Evolutionary conservation across 53 echinoderm and acorn worm species (phyloP), one percentile per base, ranked within the genome.

Genomic region (Temnopleurus reevesii): DNA sequence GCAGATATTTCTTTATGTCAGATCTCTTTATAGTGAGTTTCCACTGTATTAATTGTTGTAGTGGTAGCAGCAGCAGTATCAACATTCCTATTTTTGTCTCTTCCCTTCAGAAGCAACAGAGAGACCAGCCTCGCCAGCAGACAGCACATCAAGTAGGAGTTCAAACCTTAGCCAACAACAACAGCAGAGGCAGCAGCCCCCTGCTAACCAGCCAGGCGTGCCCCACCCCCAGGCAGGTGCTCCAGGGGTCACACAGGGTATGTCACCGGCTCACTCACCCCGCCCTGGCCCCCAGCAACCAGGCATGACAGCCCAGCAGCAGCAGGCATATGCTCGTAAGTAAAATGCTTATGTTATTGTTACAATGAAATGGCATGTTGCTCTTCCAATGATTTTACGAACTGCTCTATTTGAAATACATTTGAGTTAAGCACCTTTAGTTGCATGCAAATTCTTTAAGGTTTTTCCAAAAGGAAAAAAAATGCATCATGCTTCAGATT

Each of bases 61-160:
- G n/a, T n/a, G n/a, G n/a, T n/a, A n/a, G n/a, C n/a, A n/a, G n/a
- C n/a, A n/a, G n/a, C n/a, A n/a, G n/a, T n/a, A n/a, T n/a, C n/a
- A n/a, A n/a, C n/a, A n/a, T n/a, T n/a, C n/a, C 26, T 29, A 28
- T 59, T 13, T 33, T 31, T 17, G 12, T 63, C 63, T 63, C 33
- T 43, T 71, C 63, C n/a, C n/a, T 46, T 53, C 59, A 89, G 91
- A 81, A 63, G 92, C 93, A 71, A 53, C 91, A 60, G 97, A 97
- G 53, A 93, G 98, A 60, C 93, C 98, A 7, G 81, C 88, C 30
- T 98, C 98, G 0, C 98, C 98, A 35, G 88, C 98, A 18, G 98
- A 95, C 77, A 98, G 98, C 85, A 81, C 79, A 3, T 91, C 98
- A 30, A 98, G 98, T 77, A 89, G 92, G 4, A 94, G 95, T 28